Evolutionary conservation across 1,140 invertebrate species (phyloP).

Genomic region (Thaumatotibia leucotreta): DNA sequence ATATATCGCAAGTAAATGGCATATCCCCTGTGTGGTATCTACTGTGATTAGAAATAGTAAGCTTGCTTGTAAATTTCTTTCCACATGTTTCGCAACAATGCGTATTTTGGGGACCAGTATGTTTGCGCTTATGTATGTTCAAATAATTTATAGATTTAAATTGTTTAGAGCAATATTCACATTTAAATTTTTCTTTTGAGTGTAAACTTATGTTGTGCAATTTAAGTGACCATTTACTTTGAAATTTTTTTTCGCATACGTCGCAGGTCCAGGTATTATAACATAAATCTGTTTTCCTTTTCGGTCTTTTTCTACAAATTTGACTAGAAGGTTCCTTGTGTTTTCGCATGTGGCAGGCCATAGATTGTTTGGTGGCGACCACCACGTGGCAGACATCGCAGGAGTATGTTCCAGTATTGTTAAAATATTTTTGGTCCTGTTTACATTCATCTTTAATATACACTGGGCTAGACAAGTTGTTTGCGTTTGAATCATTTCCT

Average conservation of each 20-base stretch:
- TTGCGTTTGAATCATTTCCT: too few species aligned
- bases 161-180: not conserved
- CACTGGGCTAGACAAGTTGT: too few species aligned
- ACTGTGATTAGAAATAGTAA: not conserved
- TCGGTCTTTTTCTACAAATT: too few species aligned
- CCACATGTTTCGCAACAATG: not conserved
- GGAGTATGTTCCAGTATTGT: not conserved
- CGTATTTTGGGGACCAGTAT: not conserved
- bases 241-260: not conserved
- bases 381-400: not conserved
- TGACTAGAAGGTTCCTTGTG: too few species aligned
- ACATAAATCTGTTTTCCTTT: not conserved
- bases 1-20: not conserved
- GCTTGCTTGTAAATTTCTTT: not conserved
- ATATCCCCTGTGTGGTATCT: not conserved
- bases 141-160: not conserved
- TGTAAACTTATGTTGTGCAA: not conserved
- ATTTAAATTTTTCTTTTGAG: not conserved
- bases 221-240: not conserved
- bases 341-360: not conserved
- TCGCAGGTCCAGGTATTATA: not conserved
- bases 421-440: not conserved
- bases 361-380: not conserved
- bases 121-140: not conserved
- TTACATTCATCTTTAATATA: too few species aligned